phyloP scores from a whole-genome alignment of 2,888 invertebrate genomes.

The Artemia sinica region DNA sequence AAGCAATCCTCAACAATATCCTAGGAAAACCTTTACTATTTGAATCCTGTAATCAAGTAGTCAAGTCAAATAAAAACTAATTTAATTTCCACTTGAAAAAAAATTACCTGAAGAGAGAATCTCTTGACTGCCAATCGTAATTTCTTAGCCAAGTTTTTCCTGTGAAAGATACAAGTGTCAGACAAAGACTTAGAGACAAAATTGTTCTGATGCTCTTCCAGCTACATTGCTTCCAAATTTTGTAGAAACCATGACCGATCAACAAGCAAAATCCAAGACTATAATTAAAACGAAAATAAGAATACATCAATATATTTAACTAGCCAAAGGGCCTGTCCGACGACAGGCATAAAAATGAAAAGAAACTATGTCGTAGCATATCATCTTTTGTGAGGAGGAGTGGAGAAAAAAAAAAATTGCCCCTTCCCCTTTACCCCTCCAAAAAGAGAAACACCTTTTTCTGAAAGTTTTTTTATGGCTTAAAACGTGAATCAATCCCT shows the following conservation, averaged over 20 bases:
- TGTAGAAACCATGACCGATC: constrained; percentile 52
- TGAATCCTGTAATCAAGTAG: too few species aligned
- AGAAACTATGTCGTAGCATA: too few species aligned
- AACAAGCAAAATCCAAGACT: constrained; percentile 64
- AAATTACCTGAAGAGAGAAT: constrained; percentile 51
- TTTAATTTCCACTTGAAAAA: neutral
- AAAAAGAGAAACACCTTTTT: too few species aligned
- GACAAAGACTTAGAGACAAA: constrained; percentile 37
- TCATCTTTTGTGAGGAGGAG: too few species aligned
- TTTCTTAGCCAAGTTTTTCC: constrained; percentile 50
- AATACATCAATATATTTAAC: neutral
- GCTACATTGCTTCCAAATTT: constrained; percentile 35
- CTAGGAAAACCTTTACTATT: too few species aligned
- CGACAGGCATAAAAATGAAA: neutral
- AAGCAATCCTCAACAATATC: too few species aligned
- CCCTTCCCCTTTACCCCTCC: too few species aligned
- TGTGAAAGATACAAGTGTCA: constrained; percentile 44
- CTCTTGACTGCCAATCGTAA: constrained; percentile 57
- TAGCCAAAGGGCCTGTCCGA: neutral
- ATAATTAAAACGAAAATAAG: constrained; percentile 26
- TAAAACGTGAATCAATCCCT: neutral
- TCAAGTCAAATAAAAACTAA: too few species aligned
- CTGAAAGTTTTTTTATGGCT: too few species aligned
- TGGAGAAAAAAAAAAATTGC: too few species aligned
- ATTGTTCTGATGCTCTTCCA: constrained; percentile 23